These are phyloP conservation scores for Arbacia lixula DNA, from an alignment of 53 echinoderm and acorn worm genomes.

Conservation along the genomic window DNA sequence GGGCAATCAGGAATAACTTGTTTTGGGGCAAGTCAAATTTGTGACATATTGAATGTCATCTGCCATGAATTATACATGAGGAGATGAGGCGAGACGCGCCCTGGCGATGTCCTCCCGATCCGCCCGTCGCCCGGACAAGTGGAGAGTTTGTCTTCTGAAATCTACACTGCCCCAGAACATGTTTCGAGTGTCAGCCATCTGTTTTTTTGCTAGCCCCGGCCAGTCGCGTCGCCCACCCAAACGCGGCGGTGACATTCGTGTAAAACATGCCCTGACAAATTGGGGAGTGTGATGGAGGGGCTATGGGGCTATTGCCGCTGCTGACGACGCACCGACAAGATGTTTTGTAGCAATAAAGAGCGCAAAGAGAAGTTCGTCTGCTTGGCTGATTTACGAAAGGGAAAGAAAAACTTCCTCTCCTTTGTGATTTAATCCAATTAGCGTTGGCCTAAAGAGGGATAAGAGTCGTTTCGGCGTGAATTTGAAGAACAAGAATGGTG, in stretches of 20 bases:
- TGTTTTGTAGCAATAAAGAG: not conserved
- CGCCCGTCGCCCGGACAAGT: no score
- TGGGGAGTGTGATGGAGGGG: conserved; percentile 24
- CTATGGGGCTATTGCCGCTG: conserved; percentile 26
- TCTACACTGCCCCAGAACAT: conserved; percentile 51
- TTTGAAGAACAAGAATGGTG: conserved; percentile 32
- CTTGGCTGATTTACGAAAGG: conserved; percentile 28
- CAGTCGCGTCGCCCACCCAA: conserved; percentile 25
- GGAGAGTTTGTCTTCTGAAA: conserved; percentile 39
- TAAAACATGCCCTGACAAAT: conserved; percentile 57
- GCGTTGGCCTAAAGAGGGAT: conserved; percentile 23
- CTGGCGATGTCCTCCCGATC: no score
- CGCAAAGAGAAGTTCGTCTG: conserved; percentile 1
- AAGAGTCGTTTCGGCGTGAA: conserved; percentile 36
- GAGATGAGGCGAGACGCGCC: conserved; percentile 12
- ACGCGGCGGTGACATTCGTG: conserved; percentile 53
- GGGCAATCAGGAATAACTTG: no score
- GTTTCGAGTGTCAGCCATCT: conserved; percentile 56
- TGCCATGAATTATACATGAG: conserved; percentile 49
- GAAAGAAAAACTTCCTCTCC: conserved; percentile 62
- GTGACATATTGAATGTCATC: conserved; percentile 5
- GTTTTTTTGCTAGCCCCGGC: conserved; percentile 32
- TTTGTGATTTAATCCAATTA: conserved; percentile 60
- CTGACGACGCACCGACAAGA: not conserved
- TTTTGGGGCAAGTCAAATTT: conserved; percentile 13